Conservation (phyloP, 2,888 invertebrate species). For the Dolichopus griseipennis region DNA sequence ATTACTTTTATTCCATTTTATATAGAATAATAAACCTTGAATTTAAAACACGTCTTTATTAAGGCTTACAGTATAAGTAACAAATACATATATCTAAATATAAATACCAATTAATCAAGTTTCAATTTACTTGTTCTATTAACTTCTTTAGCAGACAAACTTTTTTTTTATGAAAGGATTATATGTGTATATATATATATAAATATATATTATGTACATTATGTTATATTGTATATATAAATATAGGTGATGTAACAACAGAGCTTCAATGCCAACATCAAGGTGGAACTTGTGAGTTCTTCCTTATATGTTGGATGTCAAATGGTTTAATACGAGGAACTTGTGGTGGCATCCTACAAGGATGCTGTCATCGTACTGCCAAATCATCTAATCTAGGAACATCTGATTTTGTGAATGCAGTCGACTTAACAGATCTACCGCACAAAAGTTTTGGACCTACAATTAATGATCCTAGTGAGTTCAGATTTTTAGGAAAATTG, state of each 20-base stretch:
- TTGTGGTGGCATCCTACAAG: slow-evolving; percentile 72
- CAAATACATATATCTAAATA: too few species aligned
- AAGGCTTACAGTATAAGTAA: too few species aligned
- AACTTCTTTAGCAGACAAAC: too few species aligned
- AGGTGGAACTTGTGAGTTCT: slow-evolving; percentile 81
- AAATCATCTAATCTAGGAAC: slow-evolving; percentile 58
- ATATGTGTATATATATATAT: too few species aligned
- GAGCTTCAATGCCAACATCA: slow-evolving; percentile 44
- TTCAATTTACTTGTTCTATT: too few species aligned
- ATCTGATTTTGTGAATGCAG: slow-evolving; percentile 57
- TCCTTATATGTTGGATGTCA: slow-evolving; percentile 84
- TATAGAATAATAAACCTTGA: too few species aligned
- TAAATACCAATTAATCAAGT: too few species aligned
- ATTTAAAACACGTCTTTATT: too few species aligned
- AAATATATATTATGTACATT: too few species aligned
- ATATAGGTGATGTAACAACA: slow-evolving; percentile 39
- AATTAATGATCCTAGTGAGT: slow-evolving; percentile 72
- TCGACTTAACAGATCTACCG: slow-evolving; percentile 51
- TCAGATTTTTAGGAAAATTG: slow-evolving; percentile 21
- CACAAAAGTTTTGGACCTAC: slow-evolving; percentile 61
- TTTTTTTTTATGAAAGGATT: too few species aligned
- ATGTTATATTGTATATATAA: neutral
- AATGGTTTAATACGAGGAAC: slow-evolving; percentile 78
- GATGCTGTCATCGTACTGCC: slow-evolving; percentile 75
- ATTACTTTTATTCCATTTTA: too few species aligned